Evolutionary conservation across 2,888 invertebrate genomes (phyloP), one percentile per base, ranked within the genome.

Genomic region (Chaetogeoica ovagalla): DNA sequence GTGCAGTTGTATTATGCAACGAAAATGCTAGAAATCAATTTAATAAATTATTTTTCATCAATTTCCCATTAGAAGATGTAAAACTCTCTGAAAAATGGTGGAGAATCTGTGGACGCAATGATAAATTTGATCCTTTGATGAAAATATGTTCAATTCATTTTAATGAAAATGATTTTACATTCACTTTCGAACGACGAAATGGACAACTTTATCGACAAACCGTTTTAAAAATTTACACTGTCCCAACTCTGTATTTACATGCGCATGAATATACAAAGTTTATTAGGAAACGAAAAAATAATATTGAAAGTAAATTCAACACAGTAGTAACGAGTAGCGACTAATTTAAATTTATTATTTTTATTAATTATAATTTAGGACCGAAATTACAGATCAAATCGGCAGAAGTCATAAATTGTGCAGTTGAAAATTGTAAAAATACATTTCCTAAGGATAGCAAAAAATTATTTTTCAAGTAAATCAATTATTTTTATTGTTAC

Each of bases 91-190:
- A 69, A 21, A 52, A 11, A 17, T 77, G 77, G 77, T 77, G 77
- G 77, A 69, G n/a, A 52, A 19, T 77, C 3, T 77, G 77, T 69
- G 69, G 60, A 5, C 77, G 23, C 15, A 5, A 60, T 19, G 48
- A 30, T 17, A 8, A 37, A 60, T 77, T 60, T 39, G 37, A 70
- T 60, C 60, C 48, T 55, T 9, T 7, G 17, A 30, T 21, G 7
- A 69, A 62, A 69, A 69, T 77, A 57, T 77, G 77, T 19, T 69
- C 69, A 11, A 77, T 77, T 55, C 77, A 77, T 62, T 77, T 77
- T 70, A 23, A 69, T 17, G 0, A 30, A 17, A 6, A 48, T 11
- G 62, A 77, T 62, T 62, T 77, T 62, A 21, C 7, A n/a, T 15
- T 7, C 21, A 9, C 0, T 37, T 15, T 8, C 52, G 8, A 48